These are phyloP conservation scores for Caenorhabditis elegans DNA, from an alignment of 1,140 invertebrate species.

Conservation along the genomic window WBcel235 BX284606.5:10725001-10725500, in stretches of 20 bases:
- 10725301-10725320: constrained; percentile 10
- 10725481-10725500: neutral
- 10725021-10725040: neutral
- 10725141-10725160: no score
- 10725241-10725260: neutral
- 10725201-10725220: no score
- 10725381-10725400: neutral
- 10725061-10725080: no score
- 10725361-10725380: constrained; percentile 27
- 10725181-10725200: no score
- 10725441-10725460: neutral
- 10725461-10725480: constrained; percentile 18
- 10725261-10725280: neutral
- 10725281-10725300: constrained; percentile 8
- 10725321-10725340: neutral
- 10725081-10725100: no score
- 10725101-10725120: no score
- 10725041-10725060: no score
- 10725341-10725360: constrained; percentile 5
- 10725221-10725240: neutral
- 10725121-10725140: no score
- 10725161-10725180: no score
- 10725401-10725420: neutral
- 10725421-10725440: neutral
- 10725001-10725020: no score